A percentile compares a stretch with the other conserved stretches of the same genome.
phyloP scores from a whole-genome alignment of 2,797 vertebrate species.

The Platalea minor region DNA sequence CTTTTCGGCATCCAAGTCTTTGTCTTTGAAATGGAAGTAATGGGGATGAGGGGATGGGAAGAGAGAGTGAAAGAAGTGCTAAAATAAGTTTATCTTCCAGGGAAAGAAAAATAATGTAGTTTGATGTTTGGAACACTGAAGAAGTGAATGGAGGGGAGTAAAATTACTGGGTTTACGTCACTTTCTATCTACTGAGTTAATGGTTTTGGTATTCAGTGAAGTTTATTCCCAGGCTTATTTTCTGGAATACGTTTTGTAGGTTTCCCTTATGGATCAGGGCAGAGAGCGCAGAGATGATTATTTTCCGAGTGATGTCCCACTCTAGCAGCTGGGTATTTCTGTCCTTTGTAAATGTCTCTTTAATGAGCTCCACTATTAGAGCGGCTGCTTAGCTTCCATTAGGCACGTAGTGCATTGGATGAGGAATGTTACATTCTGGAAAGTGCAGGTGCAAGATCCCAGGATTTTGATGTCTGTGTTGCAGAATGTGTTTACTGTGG shows the following conservation, averaged over 20 bases:
- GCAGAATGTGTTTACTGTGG: slow-evolving; percentile 16
- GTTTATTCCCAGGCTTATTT: neutral
- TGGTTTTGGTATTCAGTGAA: neutral
- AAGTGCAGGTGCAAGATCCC: neutral
- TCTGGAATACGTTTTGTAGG: neutral
- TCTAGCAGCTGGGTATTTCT: slow-evolving; percentile 5
- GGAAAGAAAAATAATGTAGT: neutral
- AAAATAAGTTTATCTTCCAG: neutral
- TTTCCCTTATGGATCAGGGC: neutral
- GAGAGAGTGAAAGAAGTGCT: neutral
- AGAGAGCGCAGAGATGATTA: neutral
- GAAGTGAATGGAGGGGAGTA: neutral
- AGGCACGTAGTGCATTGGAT: neutral
- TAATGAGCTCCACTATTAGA: neutral
- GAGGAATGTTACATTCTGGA: neutral
- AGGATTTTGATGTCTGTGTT: neutral
- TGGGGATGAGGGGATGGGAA: neutral
- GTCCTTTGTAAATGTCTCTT: neutral
- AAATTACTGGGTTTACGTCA: neutral
- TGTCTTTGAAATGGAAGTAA: neutral
- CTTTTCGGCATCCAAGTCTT: neutral
- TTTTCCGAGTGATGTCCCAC: neutral
- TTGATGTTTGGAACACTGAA: neutral
- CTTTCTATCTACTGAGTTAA: neutral
- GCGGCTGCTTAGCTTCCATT: neutral